Evolutionary conservation across 2,113 vertebrate species (phyloP).

Genomic region (Cygnus atratus): DNA sequence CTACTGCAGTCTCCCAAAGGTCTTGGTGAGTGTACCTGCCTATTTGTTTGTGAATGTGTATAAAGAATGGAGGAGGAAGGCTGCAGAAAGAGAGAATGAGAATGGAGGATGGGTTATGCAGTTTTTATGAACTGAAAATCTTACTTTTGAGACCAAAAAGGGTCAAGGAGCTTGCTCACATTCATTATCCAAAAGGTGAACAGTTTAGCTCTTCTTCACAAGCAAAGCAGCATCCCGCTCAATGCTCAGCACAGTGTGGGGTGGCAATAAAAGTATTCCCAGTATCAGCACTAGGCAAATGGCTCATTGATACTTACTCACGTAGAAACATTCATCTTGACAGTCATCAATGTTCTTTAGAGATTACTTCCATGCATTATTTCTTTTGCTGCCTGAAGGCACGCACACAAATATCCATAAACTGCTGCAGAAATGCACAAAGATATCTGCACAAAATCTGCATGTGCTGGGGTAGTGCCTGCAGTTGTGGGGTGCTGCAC

Average conservation of each 20-base stretch:
- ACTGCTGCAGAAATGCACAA: not conserved
- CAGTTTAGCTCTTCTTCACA: not conserved
- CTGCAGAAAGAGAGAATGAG: not conserved
- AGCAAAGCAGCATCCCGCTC: not conserved
- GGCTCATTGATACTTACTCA: not conserved
- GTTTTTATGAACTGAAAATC: not conserved
- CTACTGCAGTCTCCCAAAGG: not conserved
- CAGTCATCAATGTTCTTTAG: not conserved
- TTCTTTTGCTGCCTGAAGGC: not conserved
- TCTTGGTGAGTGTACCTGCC: not conserved
- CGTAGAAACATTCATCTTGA: not conserved
- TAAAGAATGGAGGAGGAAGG: not conserved
- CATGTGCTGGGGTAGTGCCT: not conserved
- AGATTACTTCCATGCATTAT: not conserved
- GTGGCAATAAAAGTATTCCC: not conserved
- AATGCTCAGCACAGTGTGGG: not conserved
- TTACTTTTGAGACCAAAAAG: not conserved
- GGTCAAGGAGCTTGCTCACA: not conserved
- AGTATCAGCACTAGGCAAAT: not conserved
- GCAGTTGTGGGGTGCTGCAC: not conserved
- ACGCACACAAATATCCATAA: not conserved
- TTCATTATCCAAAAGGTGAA: not conserved
- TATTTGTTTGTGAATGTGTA: fast-evolving
- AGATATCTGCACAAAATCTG: not conserved
- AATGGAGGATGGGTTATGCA: not conserved